Base-by-base conservation (phyloP, 2,113 vertebrate genomes). In the Notothenia rossii region DNA sequence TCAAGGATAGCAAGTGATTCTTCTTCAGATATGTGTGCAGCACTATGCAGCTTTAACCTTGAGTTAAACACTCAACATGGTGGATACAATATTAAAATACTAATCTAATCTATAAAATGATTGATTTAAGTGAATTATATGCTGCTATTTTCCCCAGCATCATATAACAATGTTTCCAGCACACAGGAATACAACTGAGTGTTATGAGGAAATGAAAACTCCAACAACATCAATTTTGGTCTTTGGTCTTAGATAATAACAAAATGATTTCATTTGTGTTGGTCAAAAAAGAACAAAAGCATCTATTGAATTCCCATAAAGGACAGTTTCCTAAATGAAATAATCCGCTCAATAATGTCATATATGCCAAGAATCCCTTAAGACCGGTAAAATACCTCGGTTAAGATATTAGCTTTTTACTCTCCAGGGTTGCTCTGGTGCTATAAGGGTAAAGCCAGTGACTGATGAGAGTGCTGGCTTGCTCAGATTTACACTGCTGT, bases 341-440 rank as follows among this genome's bases (percentile, higher is more conserved):
- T 77, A 71, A 88, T 84, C 79, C 64, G 2, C 56, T 69, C 74
- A 63, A 70, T 88, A 84, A 79, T 79, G 59, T 40, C 36, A 40
- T 66, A 66, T 71, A 78, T 33, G 81, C 69, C 43, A 75, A 75
- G 85, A 87, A 70, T 77, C 54, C 58, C 81, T 83, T 36, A 50
- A 60, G 36, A 69, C 18, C 55, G 10, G 76, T 86, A 61, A 82
- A 87, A 77, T 58, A 58, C 58, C 17, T 48, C 1, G 33, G 53
- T 79, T 53, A 72, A 66, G 33, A 70, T 68, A 87, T 88, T 84
- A 86, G 79, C 78, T 88, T 86, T 85, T 71, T 85, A 79, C 81
- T 89, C 81, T 85, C 61, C 2, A 7, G 61, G 63, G 33, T 63
- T 67, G 56, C 8, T 7, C 58, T 8, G 25, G 43, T n/a, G 20